These are phyloP conservation scores for Choreutis nemorana DNA, from an alignment of 2,888 invertebrate species.

Conservation along the genomic window DNA sequence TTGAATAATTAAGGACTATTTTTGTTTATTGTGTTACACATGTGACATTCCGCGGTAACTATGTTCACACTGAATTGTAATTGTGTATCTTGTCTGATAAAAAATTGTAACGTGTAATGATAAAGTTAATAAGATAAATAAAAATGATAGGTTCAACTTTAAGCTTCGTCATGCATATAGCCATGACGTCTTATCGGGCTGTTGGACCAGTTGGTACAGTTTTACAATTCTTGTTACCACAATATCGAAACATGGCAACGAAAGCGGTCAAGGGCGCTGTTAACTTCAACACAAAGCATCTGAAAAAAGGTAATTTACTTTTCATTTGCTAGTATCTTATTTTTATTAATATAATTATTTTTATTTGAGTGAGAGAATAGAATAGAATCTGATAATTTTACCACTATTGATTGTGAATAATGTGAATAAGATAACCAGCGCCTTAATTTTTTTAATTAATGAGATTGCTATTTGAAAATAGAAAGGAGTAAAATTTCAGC, in stretches of 20 bases:
- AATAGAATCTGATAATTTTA: no score
- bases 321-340: slow-evolving; percentile 1
- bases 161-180: slow-evolving; percentile 20
- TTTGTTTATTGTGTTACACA: no score
- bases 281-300: slow-evolving; percentile 43
- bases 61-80: no score
- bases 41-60: no score
- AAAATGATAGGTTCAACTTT: slow-evolving; percentile 20
- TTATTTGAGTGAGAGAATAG: background rate
- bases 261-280: slow-evolving; percentile 26
- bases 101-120: slow-evolving; percentile 4
- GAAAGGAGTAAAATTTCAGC: no score
- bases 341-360: slow-evolving; percentile 1
- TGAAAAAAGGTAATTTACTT: slow-evolving; percentile 31
- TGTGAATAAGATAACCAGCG: no score
- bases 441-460: no score
- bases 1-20: no score
- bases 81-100: no score
- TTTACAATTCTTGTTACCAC: slow-evolving; percentile 27
- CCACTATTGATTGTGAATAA: no score
- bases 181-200: slow-evolving; percentile 21
- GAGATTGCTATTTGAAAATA: no score
- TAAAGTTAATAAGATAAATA: slow-evolving; percentile 3
- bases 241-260: slow-evolving; percentile 28
- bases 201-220: slow-evolving; percentile 24